Percentiles rank a stretch among this genome's conserved stretches.
Evolutionary conservation across 2,888 invertebrate species (phyloP).

Genomic region (Auanema freiburgensis): DNA sequence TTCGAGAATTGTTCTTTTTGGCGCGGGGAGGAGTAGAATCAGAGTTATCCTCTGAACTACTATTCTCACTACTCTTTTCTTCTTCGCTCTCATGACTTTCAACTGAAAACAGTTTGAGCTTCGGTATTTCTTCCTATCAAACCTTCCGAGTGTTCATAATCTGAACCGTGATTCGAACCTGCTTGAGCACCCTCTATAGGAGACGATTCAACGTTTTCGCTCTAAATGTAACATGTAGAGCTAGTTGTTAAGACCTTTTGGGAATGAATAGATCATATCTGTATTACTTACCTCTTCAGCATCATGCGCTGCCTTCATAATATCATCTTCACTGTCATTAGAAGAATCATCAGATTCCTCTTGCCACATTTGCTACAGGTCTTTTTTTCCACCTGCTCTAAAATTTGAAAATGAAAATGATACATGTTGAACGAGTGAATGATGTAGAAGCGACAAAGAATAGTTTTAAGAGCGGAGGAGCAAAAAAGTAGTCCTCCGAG

Average conservation of each 20-base stretch:
- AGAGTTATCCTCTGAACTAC: neutral
- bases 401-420: too few species aligned
- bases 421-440: neutral
- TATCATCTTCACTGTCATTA: slow-evolving; percentile 26
- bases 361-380: slow-evolving; percentile 28
- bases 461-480: neutral
- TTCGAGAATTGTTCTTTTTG: slow-evolving; percentile 3
- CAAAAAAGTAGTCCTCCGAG: neutral
- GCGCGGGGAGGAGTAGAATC: slow-evolving; percentile 6
- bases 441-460: slow-evolving; percentile 1
- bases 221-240: too few species aligned
- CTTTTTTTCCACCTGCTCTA: slow-evolving; percentile 1
- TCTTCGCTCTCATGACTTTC: slow-evolving; percentile 5
- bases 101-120: neutral
- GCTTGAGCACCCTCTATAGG: neutral
- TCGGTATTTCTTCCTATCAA: too few species aligned
- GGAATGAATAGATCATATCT: too few species aligned
- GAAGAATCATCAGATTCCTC: slow-evolving; percentile 35
- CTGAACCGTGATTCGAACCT: slow-evolving; percentile 7
- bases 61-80: slow-evolving; percentile 3
- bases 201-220: slow-evolving; percentile 1
- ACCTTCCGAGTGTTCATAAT: neutral
- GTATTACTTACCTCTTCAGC: too few species aligned
- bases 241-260: too few species aligned
- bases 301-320: slow-evolving; percentile 5